These are phyloP conservation scores for Scaptomyza parva DNA, from an alignment of 2,888 invertebrate genomes.

Conservation along the genomic window DNA sequence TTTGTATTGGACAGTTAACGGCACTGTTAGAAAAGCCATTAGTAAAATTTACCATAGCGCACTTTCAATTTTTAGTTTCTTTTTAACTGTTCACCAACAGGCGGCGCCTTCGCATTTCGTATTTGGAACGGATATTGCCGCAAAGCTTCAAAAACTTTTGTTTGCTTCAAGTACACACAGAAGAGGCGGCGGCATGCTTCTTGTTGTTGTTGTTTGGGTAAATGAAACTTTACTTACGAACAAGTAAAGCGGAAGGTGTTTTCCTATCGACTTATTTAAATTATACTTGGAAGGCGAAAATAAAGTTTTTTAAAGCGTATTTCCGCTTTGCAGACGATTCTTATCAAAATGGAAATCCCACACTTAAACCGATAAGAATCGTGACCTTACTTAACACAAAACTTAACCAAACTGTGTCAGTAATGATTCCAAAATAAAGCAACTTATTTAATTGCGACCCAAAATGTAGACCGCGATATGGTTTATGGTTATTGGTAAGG, in stretches of 20 bases:
- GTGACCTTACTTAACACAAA: background rate
- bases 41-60: slow-evolving; percentile 57
- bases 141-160: slow-evolving; percentile 44
- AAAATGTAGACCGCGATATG: too few relatives aligned
- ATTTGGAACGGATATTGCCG: slow-evolving; percentile 65
- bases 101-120: slow-evolving; percentile 27
- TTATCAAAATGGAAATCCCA: slow-evolving; percentile 15
- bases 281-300: slow-evolving; percentile 5
- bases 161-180: slow-evolving; percentile 18
- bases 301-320: slow-evolving; percentile 25
- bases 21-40: slow-evolving; percentile 49
- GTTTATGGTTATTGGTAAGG: too few relatives aligned
- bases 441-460: too few relatives aligned
- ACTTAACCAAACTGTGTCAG: background rate
- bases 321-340: slow-evolving; percentile 26
- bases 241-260: slow-evolving; percentile 2
- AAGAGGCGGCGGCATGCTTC: too few relatives aligned
- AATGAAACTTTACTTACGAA: slow-evolving; percentile 5
- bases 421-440: background rate
- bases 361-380: slow-evolving; percentile 18
- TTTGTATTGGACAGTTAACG: slow-evolving; percentile 24
- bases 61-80: slow-evolving; percentile 58
- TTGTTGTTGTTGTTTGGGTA: background rate
- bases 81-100: slow-evolving; percentile 7
- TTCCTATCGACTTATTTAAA: slow-evolving; percentile 15